Evolutionary conservation across 1,140 invertebrate species (phyloP).

Genomic region (Eurosta solidaginis): DNA sequence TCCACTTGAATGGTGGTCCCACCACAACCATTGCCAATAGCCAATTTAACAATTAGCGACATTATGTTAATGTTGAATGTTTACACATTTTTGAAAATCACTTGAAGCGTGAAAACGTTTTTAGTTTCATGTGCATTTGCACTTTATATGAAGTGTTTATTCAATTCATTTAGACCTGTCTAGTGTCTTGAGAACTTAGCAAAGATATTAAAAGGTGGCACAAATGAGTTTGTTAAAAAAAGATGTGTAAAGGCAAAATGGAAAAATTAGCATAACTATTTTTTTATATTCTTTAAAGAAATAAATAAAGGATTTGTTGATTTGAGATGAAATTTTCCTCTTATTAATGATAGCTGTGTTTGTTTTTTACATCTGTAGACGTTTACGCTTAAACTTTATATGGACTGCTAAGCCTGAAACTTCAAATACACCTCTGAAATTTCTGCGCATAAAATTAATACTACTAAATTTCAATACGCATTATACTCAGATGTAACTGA

Average conservation of each 20-base stretch:
- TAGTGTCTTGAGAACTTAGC: not conserved
- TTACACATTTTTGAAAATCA: not conserved
- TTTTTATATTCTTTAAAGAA: too few species aligned
- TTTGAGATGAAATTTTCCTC: too few species aligned
- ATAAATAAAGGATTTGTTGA: too few species aligned
- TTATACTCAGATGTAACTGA: too few species aligned
- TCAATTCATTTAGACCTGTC: not conserved
- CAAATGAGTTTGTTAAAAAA: not conserved
- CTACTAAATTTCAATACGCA: too few species aligned
- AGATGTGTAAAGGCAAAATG: not conserved
- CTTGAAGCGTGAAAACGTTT: slow-evolving; percentile 1
- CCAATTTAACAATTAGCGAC: not conserved
- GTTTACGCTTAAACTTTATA: too few species aligned
- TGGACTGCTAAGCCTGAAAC: too few species aligned
- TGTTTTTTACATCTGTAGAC: too few species aligned
- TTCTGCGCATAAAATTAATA: too few species aligned
- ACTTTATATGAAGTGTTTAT: not conserved
- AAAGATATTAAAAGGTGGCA: not conserved
- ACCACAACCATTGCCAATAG: not conserved
- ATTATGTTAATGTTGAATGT: not conserved
- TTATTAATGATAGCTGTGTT: too few species aligned
- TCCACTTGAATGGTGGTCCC: not conserved
- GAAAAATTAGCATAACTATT: not conserved
- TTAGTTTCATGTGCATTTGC: not conserved
- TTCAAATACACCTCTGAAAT: too few species aligned